Base-by-base conservation (phyloP, 37 sponge, comb jelly and placozoan genomes). In the Geodia barretti region DNA sequence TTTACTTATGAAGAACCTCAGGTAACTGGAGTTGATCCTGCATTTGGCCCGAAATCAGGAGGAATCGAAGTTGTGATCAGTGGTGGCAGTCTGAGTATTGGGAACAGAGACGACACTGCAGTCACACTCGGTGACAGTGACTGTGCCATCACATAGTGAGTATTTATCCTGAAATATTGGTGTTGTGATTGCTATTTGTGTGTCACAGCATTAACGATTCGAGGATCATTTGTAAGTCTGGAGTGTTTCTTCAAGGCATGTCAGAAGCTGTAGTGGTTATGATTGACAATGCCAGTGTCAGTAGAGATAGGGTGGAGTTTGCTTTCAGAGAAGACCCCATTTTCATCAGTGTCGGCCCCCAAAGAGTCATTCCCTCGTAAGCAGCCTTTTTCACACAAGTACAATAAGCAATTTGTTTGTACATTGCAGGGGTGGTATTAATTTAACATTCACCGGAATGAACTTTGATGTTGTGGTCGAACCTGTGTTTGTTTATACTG, bases 21-120 rank as follows among this genome's bases (percentile, higher is more conserved):
- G n/a, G 30, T 88, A 24, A 60, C n/a, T 26, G 58, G 75, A 39
- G 83, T 94, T 28, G 32, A 34, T 14, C 95, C 95, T 58, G 60
- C 78, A n/a, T 72, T 74, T 67, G 95, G 95, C 8, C 95, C 95
- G 37, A 70, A 67, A 40, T 78, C 91, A 60, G 95, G 95, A 38
- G 91, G 92, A 39, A 91, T 83, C 40, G 54, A 35, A 9, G 31
- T 94, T 25, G 87, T 61, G 30, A 74, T 94, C 29, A 65, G 4
- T 25, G 95, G 95, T 34, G 78, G 39, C 24, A 32, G 73, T 63
- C 84, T 94, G 24, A 68, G 87, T 69, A 81, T 84, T 79, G 91
- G 94, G 5, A 87, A 77, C 68, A 60, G 30, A 40, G 85, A 75
- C 32, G 74, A 31, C n/a, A 74, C 80, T 31, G 40, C 31, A 73